These are phyloP conservation scores for Stenodema calcarata DNA, from an alignment of 2,888 invertebrate species.

Conservation along the genomic window DNA sequence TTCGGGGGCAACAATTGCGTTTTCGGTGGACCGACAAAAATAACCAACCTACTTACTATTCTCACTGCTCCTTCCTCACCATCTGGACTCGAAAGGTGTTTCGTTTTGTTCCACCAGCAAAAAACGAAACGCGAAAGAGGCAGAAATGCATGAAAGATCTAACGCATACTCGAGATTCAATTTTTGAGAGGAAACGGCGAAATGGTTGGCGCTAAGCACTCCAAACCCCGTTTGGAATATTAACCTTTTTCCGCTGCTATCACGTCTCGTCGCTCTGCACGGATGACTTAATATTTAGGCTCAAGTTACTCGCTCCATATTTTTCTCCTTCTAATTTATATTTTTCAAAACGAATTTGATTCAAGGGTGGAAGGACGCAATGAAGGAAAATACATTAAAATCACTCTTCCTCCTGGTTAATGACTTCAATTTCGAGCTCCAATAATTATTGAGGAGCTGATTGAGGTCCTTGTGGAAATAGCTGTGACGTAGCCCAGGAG, in stretches of 20 bases:
- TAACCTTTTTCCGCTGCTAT: neutral
- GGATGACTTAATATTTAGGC: neutral
- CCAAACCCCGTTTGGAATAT: neutral
- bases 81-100: slow-evolving; percentile 30
- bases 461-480: too few species aligned
- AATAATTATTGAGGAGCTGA: too few species aligned
- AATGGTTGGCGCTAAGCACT: neutral
- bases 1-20: neutral
- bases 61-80: neutral
- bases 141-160: neutral
- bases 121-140: neutral
- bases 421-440: too few species aligned
- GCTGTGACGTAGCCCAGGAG: too few species aligned
- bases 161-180: slow-evolving; percentile 23
- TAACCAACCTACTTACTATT: neutral
- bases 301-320: neutral
- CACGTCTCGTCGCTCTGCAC: neutral
- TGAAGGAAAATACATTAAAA: too few species aligned
- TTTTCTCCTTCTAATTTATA: neutral
- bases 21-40: neutral
- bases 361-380: too few species aligned
- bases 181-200: neutral
- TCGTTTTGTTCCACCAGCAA: slow-evolving; percentile 16
- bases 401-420: too few species aligned
- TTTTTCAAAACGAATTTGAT: too few species aligned